These are phyloP conservation scores for Diglossa cyanea DNA, from an alignment of 2,797 vertebrate species.

Conservation along the genomic window DNA sequence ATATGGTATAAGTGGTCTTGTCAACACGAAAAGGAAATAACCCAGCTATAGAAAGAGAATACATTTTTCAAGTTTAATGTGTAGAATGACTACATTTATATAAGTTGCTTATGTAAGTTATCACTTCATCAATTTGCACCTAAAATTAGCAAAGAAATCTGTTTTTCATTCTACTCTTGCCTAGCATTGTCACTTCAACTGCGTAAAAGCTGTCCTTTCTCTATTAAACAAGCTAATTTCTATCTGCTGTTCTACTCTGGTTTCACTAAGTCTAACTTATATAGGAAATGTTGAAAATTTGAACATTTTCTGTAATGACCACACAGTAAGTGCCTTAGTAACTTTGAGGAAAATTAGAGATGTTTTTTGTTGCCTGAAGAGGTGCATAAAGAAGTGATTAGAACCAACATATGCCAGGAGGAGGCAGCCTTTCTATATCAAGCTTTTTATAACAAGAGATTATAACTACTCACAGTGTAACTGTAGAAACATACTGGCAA, in stretches of 20 bases:
- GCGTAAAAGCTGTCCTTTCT: neutral
- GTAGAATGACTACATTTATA: neutral
- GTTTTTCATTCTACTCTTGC: neutral
- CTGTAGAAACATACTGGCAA: neutral
- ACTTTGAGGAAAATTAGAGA: neutral
- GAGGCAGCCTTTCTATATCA: neutral
- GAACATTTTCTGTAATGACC: neutral
- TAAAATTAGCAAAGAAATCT: neutral
- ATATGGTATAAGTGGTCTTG: neutral
- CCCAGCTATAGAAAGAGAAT: neutral
- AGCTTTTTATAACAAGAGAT: neutral
- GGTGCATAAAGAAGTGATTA: neutral
- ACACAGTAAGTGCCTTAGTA: neutral
- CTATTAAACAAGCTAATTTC: neutral
- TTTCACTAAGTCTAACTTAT: neutral
- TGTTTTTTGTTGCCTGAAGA: neutral
- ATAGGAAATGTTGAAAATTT: neutral
- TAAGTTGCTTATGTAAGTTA: neutral
- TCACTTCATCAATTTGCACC: neutral
- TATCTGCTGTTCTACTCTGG: neutral
- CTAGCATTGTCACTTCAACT: neutral
- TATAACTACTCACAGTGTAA: neutral
- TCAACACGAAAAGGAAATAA: neutral
- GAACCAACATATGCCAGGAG: neutral
- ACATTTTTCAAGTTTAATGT: neutral